These are phyloP conservation scores for Drosophila eugracilis DNA, from an alignment of 1,140 invertebrate genomes.

Conservation along the genomic window DNA sequence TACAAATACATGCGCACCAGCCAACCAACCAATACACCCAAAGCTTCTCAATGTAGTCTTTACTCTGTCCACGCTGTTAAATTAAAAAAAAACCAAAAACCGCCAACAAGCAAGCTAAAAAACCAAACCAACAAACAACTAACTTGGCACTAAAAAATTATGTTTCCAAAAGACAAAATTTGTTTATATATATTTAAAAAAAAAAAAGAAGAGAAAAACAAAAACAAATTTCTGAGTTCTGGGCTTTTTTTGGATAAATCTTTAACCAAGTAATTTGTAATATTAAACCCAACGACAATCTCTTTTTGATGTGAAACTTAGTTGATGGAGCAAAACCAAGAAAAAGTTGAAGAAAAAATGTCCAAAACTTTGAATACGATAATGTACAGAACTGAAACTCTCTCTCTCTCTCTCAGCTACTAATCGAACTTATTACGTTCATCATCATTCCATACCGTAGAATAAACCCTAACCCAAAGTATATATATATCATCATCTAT, in stretches of 20 bases:
- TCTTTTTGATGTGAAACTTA: constrained; percentile 36
- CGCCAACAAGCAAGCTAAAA: constrained; percentile 29
- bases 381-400: constrained; percentile 59
- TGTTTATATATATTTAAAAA: constrained; percentile 14
- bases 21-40: constrained; percentile 38
- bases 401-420: constrained; percentile 40
- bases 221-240: constrained; percentile 85
- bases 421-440: constrained; percentile 47
- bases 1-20: constrained; percentile 25
- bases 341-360: constrained; percentile 81
- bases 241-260: constrained; percentile 76
- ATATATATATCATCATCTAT: too few relatives aligned
- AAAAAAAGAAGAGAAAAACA: constrained; percentile 64
- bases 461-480: constrained; percentile 10
- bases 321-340: constrained; percentile 18
- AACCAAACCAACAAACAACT: constrained; percentile 44
- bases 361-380: constrained; percentile 85
- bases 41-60: constrained; percentile 78
- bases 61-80: constrained; percentile 64
- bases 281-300: constrained; percentile 19
- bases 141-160: constrained; percentile 60
- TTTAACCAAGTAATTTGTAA: constrained; percentile 36
- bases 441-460: constrained; percentile 46
- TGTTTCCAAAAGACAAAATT: constrained; percentile 11
- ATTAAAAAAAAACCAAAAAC: too few relatives aligned